phyloP scores from a whole-genome alignment of 2,797 vertebrate genomes.

The Perodicticus potto region DNA sequence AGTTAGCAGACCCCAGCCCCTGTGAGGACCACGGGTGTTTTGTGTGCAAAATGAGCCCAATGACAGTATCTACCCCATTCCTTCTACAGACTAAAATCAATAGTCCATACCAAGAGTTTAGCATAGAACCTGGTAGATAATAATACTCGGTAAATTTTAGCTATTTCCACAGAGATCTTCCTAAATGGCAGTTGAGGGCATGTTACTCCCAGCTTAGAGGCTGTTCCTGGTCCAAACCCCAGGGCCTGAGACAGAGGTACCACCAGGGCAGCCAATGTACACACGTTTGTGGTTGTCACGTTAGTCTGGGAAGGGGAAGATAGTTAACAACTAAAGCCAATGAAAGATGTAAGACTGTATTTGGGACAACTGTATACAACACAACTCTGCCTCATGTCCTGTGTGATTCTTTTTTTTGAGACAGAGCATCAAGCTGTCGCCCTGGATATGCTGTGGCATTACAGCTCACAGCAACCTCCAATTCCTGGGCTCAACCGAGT shows the following conservation, averaged over 20 bases:
- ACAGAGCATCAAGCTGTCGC: too few relatives aligned
- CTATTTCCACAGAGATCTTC: not conserved
- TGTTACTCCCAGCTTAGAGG: not conserved
- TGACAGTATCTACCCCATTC: fast-evolving
- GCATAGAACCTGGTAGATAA: not conserved
- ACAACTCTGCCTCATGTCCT: not conserved
- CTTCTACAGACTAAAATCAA: not conserved
- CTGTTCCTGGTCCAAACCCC: not conserved
- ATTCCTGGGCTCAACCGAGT: too few relatives aligned
- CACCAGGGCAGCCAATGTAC: not conserved
- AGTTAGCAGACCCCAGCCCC: not conserved
- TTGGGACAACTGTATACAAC: not conserved
- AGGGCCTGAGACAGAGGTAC: not conserved
- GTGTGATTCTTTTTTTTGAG: not conserved
- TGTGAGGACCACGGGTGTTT: not conserved
- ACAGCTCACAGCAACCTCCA: too few relatives aligned
- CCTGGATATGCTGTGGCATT: too few relatives aligned
- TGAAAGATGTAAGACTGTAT: fast-evolving
- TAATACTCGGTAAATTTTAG: not conserved
- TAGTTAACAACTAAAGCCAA: not conserved
- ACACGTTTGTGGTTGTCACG: not conserved
- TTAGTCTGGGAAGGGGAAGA: not conserved
- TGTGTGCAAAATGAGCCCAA: not conserved
- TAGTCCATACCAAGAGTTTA: not conserved
- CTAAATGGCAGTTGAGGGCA: fast-evolving